A percentile compares a stretch with the other conserved stretches of the same genome.
These are phyloP conservation scores for Hyles vespertilio DNA, from an alignment of 1,140 invertebrate species.

Conservation along the genomic window DNA sequence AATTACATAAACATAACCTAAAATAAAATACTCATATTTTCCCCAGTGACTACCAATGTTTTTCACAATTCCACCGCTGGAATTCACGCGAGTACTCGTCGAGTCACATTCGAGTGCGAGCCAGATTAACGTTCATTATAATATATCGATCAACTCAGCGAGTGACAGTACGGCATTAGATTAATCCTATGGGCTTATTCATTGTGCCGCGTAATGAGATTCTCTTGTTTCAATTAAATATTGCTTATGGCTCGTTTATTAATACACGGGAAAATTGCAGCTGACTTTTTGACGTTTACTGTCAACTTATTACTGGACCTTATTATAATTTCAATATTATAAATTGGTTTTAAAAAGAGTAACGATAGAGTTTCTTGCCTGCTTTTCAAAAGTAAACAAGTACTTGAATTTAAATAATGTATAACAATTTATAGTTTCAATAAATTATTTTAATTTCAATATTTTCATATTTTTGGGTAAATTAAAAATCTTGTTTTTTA, in stretches of 20 bases:
- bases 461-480: too few relatives aligned
- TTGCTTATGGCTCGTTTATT: conserved; percentile 1
- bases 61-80: neutral
- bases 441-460: too few relatives aligned
- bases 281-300: neutral
- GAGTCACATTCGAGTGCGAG: neutral
- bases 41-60: neutral
- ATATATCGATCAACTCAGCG: conserved; percentile 2
- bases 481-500: too few relatives aligned
- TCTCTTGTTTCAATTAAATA: conserved; percentile 6
- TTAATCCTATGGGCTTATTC: conserved; percentile 2
- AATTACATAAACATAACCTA: too few relatives aligned
- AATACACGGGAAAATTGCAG: neutral
- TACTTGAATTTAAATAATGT: too few relatives aligned
- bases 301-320: neutral
- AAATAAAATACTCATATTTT: too few relatives aligned
- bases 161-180: neutral
- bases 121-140: conserved; percentile 1
- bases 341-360: too few relatives aligned
- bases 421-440: too few relatives aligned
- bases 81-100: neutral
- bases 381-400: too few relatives aligned
- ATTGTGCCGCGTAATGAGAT: conserved; percentile 4
- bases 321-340: too few relatives aligned
- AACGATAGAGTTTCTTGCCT: too few relatives aligned